Evolutionary conservation across 2,888 invertebrate genomes (phyloP).

Genomic region (Sarcophaga variegata): DNA sequence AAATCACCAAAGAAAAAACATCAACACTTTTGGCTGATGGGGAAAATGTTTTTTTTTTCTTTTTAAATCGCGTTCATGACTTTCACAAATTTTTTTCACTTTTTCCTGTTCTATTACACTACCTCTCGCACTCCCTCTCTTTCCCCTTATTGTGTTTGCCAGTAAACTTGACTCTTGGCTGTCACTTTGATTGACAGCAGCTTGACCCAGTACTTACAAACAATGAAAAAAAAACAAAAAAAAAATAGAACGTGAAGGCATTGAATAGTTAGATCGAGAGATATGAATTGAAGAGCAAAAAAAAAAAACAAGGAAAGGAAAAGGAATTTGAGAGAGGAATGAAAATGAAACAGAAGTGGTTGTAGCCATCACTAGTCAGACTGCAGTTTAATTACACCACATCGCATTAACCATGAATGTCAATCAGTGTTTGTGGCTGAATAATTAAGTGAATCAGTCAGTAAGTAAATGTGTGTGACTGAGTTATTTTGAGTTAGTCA

Average conservation of each 20-base stretch:
- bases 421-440: slow-evolving; percentile 46
- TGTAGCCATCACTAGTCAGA: slow-evolving; percentile 55
- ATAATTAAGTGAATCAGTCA: slow-evolving; percentile 11
- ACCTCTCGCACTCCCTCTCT: not conserved
- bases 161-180: slow-evolving; percentile 58
- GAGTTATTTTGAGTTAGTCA: slow-evolving; percentile 20
- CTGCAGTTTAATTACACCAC: slow-evolving; percentile 62
- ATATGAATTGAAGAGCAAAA: not conserved
- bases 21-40: not conserved
- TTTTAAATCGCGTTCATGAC: not conserved
- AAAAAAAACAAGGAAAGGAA: not conserved
- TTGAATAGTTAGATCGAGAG: not conserved
- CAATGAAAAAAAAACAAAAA: not conserved
- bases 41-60: not conserved
- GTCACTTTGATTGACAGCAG: slow-evolving; percentile 66
- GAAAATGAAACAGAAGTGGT: slow-evolving; percentile 46
- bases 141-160: not conserved
- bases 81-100: slow-evolving; percentile 21
- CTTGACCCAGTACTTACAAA: slow-evolving; percentile 46
- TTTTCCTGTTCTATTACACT: not conserved
- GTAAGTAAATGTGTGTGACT: slow-evolving; percentile 8
- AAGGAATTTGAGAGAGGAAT: not conserved
- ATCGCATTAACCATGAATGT: slow-evolving; percentile 60
- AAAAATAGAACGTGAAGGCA: not conserved
- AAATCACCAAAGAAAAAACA: not conserved